Evolutionary conservation across 2,797 vertebrate genomes (phyloP).

Genomic region (Anisognathus igniventris): DNA sequence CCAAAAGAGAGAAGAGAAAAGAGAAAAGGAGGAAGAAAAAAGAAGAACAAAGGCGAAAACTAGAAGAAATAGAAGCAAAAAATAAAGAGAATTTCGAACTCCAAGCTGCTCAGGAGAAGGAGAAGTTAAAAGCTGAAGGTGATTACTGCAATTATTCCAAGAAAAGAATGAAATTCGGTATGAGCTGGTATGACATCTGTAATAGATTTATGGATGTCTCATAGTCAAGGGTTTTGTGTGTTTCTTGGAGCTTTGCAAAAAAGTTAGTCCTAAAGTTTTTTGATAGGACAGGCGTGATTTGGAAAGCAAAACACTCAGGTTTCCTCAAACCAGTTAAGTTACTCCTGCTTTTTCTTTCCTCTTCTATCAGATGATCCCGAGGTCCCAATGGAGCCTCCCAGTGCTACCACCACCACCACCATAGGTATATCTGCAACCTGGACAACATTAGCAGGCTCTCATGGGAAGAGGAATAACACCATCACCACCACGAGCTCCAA

Average conservation of each 20-base stretch:
- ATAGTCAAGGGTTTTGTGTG: not conserved
- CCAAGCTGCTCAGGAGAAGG: slow-evolving; percentile 81
- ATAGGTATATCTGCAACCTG: slow-evolving; percentile 84
- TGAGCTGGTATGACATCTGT: fast-evolving
- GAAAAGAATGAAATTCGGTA: fast-evolving
- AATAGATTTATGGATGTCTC: not conserved
- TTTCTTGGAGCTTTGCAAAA: not conserved
- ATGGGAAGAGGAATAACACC: slow-evolving; percentile 81
- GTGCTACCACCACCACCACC: slow-evolving; percentile 82
- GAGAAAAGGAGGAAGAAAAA: slow-evolving; percentile 83
- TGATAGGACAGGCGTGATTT: not conserved
- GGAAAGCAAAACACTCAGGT: not conserved
- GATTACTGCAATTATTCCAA: not conserved
- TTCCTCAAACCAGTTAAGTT: not conserved
- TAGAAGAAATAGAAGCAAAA: slow-evolving; percentile 83
- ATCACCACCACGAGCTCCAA: slow-evolving; percentile 81
- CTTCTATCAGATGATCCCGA: slow-evolving; percentile 73
- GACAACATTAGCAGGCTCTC: slow-evolving; percentile 79
- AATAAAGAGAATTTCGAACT: slow-evolving; percentile 83
- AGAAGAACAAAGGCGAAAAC: slow-evolving; percentile 81
- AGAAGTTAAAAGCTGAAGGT: slow-evolving; percentile 82
- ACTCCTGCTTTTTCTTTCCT: not conserved
- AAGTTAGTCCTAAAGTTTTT: not conserved
- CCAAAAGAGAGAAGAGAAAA: slow-evolving; percentile 83
- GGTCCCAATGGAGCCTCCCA: slow-evolving; percentile 80